Conservation (phyloP, 1,140 invertebrate species). For the Coboldia fuscipes region DNA sequence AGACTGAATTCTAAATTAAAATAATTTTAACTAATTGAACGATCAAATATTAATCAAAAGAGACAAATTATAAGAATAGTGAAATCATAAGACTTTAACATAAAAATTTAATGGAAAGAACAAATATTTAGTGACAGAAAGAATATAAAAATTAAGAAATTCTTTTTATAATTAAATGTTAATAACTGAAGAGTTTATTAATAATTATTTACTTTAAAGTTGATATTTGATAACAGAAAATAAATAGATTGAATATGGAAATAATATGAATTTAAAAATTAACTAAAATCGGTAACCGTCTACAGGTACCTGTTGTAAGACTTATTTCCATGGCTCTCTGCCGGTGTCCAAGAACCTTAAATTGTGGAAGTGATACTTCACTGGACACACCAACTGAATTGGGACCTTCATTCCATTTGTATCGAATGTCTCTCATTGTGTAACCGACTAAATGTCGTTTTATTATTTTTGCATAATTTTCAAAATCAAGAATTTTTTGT, state of each 20-base stretch:
- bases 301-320: constrained; percentile 69
- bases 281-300: constrained; percentile 23
- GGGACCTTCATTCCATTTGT: constrained; percentile 85
- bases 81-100: not conserved
- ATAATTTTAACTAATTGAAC: not conserved
- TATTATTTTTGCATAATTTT: constrained; percentile 1
- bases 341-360: constrained; percentile 77
- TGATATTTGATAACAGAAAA: too few relatives aligned
- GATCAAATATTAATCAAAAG: not conserved
- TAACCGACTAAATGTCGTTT: constrained; percentile 63
- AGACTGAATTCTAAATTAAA: too few relatives aligned
- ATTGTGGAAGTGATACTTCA: constrained; percentile 85
- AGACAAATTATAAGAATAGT: not conserved
- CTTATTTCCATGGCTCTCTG: constrained; percentile 80
- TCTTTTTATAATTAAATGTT: too few relatives aligned
- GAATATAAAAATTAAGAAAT: too few relatives aligned
- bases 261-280: constrained; percentile 4
- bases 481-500: not conserved
- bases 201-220: constrained; percentile 3
- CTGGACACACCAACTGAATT: constrained; percentile 79
- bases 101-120: constrained; percentile 3
- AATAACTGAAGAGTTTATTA: too few relatives aligned
- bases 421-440: constrained; percentile 90
- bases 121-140: too few relatives aligned
- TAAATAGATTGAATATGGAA: constrained; percentile 6